phyloP scores from a whole-genome alignment of 2,797 vertebrate species.

The Epinephelus malabaricus region DNA sequence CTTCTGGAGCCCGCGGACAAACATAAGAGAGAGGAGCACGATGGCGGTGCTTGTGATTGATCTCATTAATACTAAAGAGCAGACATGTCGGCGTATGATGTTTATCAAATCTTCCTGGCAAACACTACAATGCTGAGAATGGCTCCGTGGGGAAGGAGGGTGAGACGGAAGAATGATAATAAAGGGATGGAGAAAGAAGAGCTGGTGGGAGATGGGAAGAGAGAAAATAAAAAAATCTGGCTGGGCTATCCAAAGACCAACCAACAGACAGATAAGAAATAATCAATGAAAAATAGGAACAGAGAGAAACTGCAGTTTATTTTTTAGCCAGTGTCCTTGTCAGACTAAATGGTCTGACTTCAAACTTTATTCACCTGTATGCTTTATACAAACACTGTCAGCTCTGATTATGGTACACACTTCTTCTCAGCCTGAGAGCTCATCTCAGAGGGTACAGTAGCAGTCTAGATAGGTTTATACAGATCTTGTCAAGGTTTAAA shows the following conservation, averaged over 20 bases:
- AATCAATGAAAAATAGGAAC: slow-evolving; percentile 7
- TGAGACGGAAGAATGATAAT: slow-evolving; percentile 16
- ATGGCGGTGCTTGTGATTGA: slow-evolving; percentile 61
- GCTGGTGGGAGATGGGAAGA: slow-evolving; percentile 1
- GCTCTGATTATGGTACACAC: slow-evolving; percentile 11
- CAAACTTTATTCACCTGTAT: slow-evolving; percentile 5
- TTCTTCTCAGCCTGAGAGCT: not conserved
- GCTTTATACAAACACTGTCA: slow-evolving; percentile 13
- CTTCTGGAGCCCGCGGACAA: slow-evolving; percentile 49
- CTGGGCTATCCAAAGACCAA: not conserved
- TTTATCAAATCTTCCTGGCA: slow-evolving; percentile 64
- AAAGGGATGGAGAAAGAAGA: slow-evolving; percentile 18
- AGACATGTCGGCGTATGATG: slow-evolving; percentile 66
- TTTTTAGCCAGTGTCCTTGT: slow-evolving; percentile 2
- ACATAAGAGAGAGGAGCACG: slow-evolving; percentile 35
- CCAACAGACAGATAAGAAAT: not conserved
- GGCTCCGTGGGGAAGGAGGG: slow-evolving; percentile 31
- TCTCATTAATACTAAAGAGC: slow-evolving; percentile 72
- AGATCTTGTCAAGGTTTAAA: not conserved
- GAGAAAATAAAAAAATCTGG: not conserved
- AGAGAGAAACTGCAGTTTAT: not conserved
- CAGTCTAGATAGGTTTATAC: slow-evolving; percentile 1
- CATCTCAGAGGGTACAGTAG: not conserved
- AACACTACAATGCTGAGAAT: slow-evolving; percentile 50
- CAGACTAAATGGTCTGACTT: slow-evolving; percentile 16